phyloP scores from a whole-genome alignment of 2,113 vertebrate species.

The Oncorhynchus clarkii region DNA sequence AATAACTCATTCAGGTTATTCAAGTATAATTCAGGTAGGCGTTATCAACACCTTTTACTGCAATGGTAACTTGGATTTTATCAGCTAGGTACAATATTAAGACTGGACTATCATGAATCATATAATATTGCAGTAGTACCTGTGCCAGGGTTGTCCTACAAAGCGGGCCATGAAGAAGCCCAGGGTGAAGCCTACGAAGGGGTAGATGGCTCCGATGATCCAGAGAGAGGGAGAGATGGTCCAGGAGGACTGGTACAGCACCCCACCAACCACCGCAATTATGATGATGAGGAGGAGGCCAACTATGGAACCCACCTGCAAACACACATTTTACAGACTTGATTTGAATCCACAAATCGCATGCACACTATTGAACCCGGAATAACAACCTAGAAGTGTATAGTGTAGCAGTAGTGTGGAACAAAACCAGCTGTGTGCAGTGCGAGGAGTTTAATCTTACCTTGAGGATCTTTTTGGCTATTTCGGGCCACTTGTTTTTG shows the following conservation, averaged over 20 bases:
- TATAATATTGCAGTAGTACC: slow-evolving; percentile 67
- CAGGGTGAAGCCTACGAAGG: slow-evolving; percentile 80
- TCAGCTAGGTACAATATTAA: not conserved
- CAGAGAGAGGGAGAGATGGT: slow-evolving; percentile 83
- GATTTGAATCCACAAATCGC: no score
- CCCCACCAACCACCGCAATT: slow-evolving; percentile 85
- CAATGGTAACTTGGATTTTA: no score
- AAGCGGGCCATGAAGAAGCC: slow-evolving; percentile 85
- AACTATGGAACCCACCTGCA: slow-evolving; percentile 84
- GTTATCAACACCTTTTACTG: no score
- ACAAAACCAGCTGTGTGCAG: no score
- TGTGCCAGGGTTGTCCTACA: slow-evolving; percentile 86
- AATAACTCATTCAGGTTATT: no score
- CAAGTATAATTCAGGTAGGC: no score
- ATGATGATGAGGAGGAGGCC: slow-evolving; percentile 81
- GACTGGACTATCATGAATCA: not conserved
- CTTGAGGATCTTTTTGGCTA: slow-evolving; percentile 88
- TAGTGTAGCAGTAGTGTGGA: no score
- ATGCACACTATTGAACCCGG: no score
- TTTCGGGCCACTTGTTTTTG: slow-evolving; percentile 81
- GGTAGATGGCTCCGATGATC: slow-evolving; percentile 90
- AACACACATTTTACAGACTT: not conserved
- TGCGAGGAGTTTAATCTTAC: slow-evolving; percentile 59
- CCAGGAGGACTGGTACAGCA: slow-evolving; percentile 93
- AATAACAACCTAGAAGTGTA: no score